Evolutionary conservation across 30 jellyfish, hydroid and myxozoan genomes (phyloP), one percentile per base, ranked within the genome.

Genomic region (Clytia hemisphaerica): DNA sequence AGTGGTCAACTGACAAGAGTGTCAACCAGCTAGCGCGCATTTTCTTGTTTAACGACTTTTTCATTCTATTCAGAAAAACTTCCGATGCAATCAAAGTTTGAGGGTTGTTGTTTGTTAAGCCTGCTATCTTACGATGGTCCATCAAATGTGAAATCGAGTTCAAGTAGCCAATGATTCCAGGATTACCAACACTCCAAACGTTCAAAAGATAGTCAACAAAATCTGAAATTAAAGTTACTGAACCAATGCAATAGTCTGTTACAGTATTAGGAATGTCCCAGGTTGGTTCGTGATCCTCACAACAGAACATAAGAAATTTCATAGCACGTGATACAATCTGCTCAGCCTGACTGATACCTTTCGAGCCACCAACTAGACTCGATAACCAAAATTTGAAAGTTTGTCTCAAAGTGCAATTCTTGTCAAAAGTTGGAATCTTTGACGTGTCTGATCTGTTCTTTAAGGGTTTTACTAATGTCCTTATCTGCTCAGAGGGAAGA

Each of bases 211-310:
- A 45, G 45, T 55, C 70, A 31, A 55, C 31, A 27, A 55, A 55
- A 55, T 25, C 31, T 38, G 45, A 55, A 14, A 55, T 55, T 14
- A 55, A 45, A 16, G 24, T 31, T 55, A 45, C 70, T 22, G 70
- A 55, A 16, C 70, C 70, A 14, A 55, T 55, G 70, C 70, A 14
- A 31, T 55, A 55, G 36, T 55, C 70, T 21, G 36, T 55, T 25
- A 55, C 45, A n/a, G 27, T 27, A 22, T 55, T 45, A n/a, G n/a
- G n/a, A n/a, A n/a, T n/a, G n/a, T n/a, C n/a, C n/a, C n/a, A n/a
- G n/a, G n/a, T n/a, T n/a, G n/a, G n/a, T 55, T 55, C 70, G 16
- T 55, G 25, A 55, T 55, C 40, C 31, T 55, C 70, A 31, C 70
- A 24, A 45, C 70, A 19, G 31, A 55, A 55, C 31, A 24, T 55